Base-by-base conservation (phyloP, 2,113 vertebrate genomes). In the Mus spicilegus region DNA sequence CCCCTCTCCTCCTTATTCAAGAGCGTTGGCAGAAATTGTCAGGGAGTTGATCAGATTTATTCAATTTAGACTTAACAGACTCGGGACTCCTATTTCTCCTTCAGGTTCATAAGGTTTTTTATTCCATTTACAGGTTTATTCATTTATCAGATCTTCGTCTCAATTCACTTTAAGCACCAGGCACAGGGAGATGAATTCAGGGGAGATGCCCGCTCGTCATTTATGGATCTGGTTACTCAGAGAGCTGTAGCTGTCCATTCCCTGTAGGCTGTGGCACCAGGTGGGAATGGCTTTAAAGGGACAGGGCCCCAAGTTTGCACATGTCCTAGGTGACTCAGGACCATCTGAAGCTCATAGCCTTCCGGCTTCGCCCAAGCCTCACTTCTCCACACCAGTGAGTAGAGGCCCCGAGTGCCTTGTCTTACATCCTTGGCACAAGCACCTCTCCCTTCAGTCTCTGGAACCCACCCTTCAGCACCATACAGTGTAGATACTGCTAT, bases 11-110 rank as follows among this genome's bases (percentile, higher is more conserved):
- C 86, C 97, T 96, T 91, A 96, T 96, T 97, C 95, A 93, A 77
- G 24, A 96, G 97, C 91, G n/a, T 95, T 97, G 96, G 82, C 87
- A 97, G 78, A 92, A 98, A 98, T 96, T 97, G 98, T 94, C 98
- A 92, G 8, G 14, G 95, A 97, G 95, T 87, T 96, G 95, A 97
- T 97, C 96, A 77, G 97, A 97, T 98, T 96, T 97, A 97, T 97
- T 97, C 97, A 92, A 96, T 98, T 98, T 96, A 96, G 89, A 97
- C 97, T 96, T 95, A 97, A 95, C 97, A 97, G 97, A 93, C 80
- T 96, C 73, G 97, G 93, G 95, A 92, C 87, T 91, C 90, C 65
- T 85, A 86, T 87, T 97, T 96, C 98, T 93, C 96, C 95, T 96
- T 94, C 94, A 96, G 90, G 97, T 97, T 96, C 96, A 96, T 97